Base-by-base conservation (phyloP, 2,797 vertebrate genomes). In the Lemur catta region DNA sequence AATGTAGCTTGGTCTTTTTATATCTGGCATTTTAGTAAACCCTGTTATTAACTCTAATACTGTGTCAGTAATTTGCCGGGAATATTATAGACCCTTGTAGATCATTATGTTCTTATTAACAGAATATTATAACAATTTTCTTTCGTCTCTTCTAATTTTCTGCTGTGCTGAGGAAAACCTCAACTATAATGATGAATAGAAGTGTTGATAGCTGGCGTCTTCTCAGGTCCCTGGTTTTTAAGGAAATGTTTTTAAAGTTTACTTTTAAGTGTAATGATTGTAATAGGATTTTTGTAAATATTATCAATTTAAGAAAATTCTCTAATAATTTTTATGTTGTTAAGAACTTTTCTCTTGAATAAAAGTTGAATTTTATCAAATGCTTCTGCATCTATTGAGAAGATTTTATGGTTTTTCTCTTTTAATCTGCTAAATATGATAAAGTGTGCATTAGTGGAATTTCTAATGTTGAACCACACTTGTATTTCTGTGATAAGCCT, bases 141-240 rank as follows among this genome's bases (percentile, higher is more conserved):
- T 82, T 89, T 63, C 24, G 71, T 78, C 26, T 88, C 90, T 74
- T 74, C 48, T 33, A 72, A 50, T 81, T 2, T 79, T 79, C 14
- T 76, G 50, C 30, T 55, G 50, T n/a, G 15, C 76, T 28, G n/a
- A 55, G 35, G 24, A 55, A 7, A 65, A 5, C 3, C 6, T 84
- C 26, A 55, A 20, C 17, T 87, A 30, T 46, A 69, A 67, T 67
- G 88, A 97, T 88, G 48, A 96, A 97, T 81, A 81, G 71, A 97
- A 98, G 87, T 96, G 65, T 92, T 81, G 24, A 41, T 59, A 46
- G 11, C 24, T 88, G 43, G 4, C 43, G 80, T 95, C 20, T 84
- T 67, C 7, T 69, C 61, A 95, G 9, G 13, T 28, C 82, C 35
- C 6, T 81, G 33, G 55, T 84, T 92, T 87, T 71, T 91, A 52